Conservation (phyloP, 2,797 vertebrate species). For the Cossypha dichroa region DNA sequence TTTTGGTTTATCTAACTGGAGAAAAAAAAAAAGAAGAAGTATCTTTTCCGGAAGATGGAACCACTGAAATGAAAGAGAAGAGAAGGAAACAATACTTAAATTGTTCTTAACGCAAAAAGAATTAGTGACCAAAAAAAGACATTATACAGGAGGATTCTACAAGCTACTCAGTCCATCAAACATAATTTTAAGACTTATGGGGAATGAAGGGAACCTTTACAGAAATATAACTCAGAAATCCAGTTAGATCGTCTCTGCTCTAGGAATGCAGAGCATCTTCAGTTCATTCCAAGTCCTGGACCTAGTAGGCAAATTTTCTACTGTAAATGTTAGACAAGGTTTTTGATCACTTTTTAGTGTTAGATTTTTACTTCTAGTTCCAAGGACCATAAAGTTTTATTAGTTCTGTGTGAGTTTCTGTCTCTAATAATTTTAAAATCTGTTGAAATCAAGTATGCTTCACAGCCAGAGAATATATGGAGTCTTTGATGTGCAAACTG, state of each 20-base stretch:
- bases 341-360: not conserved
- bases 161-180: not conserved
- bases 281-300: not conserved
- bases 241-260: not conserved
- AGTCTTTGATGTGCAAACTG: not conserved
- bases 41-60: not conserved
- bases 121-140: not conserved
- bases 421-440: not conserved
- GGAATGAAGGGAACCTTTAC: not conserved
- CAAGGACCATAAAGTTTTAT: not conserved
- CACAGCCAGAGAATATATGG: not conserved
- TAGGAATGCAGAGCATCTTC: not conserved
- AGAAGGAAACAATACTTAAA: not conserved
- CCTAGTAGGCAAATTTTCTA: not conserved
- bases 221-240: not conserved
- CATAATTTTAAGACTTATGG: not conserved
- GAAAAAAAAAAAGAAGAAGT: too few species aligned
- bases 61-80: not conserved
- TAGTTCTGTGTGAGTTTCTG: not conserved
- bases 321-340: not conserved
- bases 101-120: not conserved
- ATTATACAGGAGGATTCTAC: not conserved
- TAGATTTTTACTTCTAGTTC: not conserved
- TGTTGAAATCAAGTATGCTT: not conserved
- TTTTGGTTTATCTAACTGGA: not conserved